A percentile compares a stretch with the other conserved stretches of the same genome.
Conservation (phyloP, 1,140 invertebrate genomes). For the Drosophila ambigua region DNA sequence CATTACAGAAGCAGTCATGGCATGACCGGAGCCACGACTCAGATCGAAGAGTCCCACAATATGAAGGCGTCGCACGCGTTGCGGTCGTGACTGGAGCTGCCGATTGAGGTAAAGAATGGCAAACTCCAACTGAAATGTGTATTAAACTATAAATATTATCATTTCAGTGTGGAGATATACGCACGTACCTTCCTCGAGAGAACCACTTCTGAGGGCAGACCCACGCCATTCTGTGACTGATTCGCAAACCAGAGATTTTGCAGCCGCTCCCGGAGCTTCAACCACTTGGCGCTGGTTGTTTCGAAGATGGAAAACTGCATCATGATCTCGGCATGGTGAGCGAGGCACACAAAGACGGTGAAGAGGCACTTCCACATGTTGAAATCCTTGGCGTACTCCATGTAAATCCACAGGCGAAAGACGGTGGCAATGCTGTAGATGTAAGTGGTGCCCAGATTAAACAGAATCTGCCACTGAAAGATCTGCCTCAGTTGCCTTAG, state of each 20-base stretch:
- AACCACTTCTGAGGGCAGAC: background rate
- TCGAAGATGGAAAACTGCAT: conserved; percentile 48
- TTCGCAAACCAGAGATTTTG: conserved; percentile 12
- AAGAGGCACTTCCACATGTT: conserved; percentile 1
- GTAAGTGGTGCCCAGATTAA: conserved; percentile 50
- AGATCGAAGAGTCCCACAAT: conserved; percentile 59
- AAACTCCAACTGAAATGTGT: conserved; percentile 46
- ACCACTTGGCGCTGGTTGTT: conserved; percentile 16
- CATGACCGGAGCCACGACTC: conserved; percentile 10
- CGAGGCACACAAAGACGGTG: conserved; percentile 4
- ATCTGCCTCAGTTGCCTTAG: conserved; percentile 23
- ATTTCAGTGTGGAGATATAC: background rate
- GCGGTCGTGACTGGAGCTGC: conserved; percentile 36
- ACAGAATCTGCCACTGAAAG: conserved; percentile 49
- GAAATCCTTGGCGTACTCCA: conserved; percentile 1
- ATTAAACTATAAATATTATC: background rate
- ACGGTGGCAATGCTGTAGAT: conserved; percentile 38
- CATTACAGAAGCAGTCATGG: conserved; percentile 38
- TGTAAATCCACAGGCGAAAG: conserved; percentile 50
- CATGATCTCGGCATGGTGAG: conserved; percentile 32
- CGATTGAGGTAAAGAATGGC: conserved; percentile 35
- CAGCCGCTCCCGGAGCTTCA: background rate
- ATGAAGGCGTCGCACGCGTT: conserved; percentile 42
- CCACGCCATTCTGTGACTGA: background rate
- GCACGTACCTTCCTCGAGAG: conserved; percentile 38